phyloP scores from a whole-genome alignment of 1,140 invertebrate species.

The Diabrotica virgifera region DNA sequence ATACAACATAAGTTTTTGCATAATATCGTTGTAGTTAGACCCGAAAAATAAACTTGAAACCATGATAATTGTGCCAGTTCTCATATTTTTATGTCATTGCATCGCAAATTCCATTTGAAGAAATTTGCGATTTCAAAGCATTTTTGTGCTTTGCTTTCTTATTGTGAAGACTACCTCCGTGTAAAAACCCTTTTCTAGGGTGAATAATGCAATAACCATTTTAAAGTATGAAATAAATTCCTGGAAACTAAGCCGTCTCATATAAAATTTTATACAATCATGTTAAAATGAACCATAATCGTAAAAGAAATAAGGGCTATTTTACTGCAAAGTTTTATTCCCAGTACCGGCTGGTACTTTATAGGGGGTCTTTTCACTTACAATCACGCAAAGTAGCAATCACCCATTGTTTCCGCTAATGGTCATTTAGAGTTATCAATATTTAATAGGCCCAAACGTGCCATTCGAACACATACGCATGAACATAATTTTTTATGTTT shows the following conservation, averaged over 20 bases:
- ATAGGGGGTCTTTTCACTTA: conserved; percentile 7
- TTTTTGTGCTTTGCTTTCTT: no score
- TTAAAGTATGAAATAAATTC: no score
- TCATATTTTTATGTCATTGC: no score
- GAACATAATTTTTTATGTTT: conserved; percentile 3
- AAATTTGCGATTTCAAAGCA: no score
- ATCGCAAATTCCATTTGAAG: no score
- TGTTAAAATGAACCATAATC: background rate
- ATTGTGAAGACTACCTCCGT: no score
- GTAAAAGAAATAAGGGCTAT: background rate
- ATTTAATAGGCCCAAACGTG: conserved; percentile 24
- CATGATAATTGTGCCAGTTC: no score
- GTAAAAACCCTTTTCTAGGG: no score
- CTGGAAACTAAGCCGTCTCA: background rate
- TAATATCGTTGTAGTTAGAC: no score
- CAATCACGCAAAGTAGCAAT: conserved; percentile 32
- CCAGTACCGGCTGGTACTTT: conserved; percentile 26
- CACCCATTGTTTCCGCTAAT: conserved; percentile 32
- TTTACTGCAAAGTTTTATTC: background rate
- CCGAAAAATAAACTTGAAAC: no score
- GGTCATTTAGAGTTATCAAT: conserved; percentile 31
- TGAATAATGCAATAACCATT: no score
- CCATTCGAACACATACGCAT: background rate
- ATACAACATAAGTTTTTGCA: no score
- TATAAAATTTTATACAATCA: background rate